A percentile compares a stretch with the other conserved stretches of the same genome.
These are phyloP conservation scores for Pachypeltis micranthus DNA, from an alignment of 1,140 invertebrate genomes.

Conservation along the genomic window DNA sequence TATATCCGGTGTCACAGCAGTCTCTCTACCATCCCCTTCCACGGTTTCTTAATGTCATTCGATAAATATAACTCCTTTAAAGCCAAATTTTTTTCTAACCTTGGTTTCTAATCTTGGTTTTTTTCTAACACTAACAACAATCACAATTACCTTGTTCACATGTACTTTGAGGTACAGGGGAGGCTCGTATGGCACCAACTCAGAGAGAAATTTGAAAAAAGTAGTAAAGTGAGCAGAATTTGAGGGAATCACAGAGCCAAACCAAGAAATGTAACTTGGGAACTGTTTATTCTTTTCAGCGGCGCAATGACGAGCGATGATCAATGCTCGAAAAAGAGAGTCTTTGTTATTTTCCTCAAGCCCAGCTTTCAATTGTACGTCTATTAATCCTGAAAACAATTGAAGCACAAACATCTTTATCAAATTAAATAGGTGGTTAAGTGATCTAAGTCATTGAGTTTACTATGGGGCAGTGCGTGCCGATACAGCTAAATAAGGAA, in stretches of 20 bases:
- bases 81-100: no score
- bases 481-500: neutral
- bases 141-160: slow-evolving; percentile 22
- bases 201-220: slow-evolving; percentile 21
- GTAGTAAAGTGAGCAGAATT: slow-evolving; percentile 12
- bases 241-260: slow-evolving; percentile 12
- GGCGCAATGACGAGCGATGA: slow-evolving; percentile 16
- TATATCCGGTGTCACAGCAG: no score
- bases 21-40: no score
- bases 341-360: slow-evolving; percentile 6
- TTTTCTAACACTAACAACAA: no score
- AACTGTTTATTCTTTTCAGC: slow-evolving; percentile 16
- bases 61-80: no score
- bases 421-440: neutral
- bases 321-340: slow-evolving; percentile 1
- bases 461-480: neutral
- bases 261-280: slow-evolving; percentile 20
- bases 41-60: no score
- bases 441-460: no score
- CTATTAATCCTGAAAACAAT: slow-evolving; percentile 15
- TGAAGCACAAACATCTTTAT: neutral
- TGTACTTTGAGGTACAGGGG: slow-evolving; percentile 24
- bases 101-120: neutral
- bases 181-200: slow-evolving; percentile 23
- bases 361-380: slow-evolving; percentile 9